Base-by-base conservation (phyloP, 2,797 vertebrate species). In the Sebastes variabilis region DNA sequence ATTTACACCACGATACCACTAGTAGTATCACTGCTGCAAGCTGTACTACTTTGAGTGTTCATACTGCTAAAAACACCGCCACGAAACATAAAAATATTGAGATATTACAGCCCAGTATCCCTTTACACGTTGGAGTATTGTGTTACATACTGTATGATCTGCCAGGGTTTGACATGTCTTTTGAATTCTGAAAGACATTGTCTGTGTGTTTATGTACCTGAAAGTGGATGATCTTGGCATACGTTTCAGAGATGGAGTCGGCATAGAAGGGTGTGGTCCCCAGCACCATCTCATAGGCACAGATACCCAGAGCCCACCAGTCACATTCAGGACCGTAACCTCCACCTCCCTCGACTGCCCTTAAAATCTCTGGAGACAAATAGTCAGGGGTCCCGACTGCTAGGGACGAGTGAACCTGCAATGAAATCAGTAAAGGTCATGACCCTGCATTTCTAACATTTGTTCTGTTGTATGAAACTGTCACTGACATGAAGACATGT, bases 341-440 rank as follows among this genome's bases (percentile, higher is more conserved):
- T 30, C 94, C 93, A 2, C 94, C 92, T 1, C 95, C 94, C 20
- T 97, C 96, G n/a, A 98, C 93, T 1, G 96, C 96, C 68, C 88
- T 94, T 88, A 98, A 90, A 73, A 97, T 97, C 94, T 98, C 97
- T 0, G 97, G 97, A 62, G 97, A 97, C 84, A 98, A 89, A 88
- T 98, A 98, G 69, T 98, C 97, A 0, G 97, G 97, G 14, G 97
- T 97, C 20, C 97, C 97, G 6, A 97, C 97, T 0, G 96, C 97
- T 60, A 97, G 84, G 0, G 96, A 93, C 0, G 96, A 96, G 81
- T 93, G 93, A 36, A 97, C 95, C 97, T 97, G 91, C 6, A 54
- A 66, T 22, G 10, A 69, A 52, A 58, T 18, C 32, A 55, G 52
- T 0, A 0, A 24, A 64, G 11, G 11, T 2, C 6, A 62, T 71